These are phyloP conservation scores for Saguinus midas DNA, from an alignment of 2,113 vertebrate species.

Conservation along the genomic window DNA sequence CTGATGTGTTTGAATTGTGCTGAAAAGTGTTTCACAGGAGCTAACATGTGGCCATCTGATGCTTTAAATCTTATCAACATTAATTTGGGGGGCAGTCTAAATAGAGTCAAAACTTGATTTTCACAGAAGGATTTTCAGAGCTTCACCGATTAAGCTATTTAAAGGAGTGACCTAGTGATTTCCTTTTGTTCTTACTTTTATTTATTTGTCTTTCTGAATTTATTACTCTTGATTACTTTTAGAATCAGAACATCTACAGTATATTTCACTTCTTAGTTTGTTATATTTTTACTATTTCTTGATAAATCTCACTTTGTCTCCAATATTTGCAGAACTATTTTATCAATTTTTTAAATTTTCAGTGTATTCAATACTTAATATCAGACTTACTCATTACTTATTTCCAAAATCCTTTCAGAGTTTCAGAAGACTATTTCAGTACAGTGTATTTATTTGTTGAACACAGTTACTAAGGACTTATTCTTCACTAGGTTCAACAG, in stretches of 20 bases:
- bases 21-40: slow-evolving; percentile 15
- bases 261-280: not conserved
- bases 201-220: not conserved
- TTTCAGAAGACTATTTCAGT: not conserved
- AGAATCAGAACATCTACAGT: not conserved
- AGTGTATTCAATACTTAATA: not conserved
- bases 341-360: not conserved
- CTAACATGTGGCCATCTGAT: slow-evolving; percentile 20
- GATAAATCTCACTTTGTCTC: not conserved
- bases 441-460: not conserved
- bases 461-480: not conserved
- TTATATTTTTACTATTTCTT: not conserved
- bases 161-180: not conserved
- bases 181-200: not conserved
- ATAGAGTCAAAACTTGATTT: not conserved
- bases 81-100: not conserved
- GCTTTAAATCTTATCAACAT: slow-evolving; percentile 21
- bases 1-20: slow-evolving; percentile 4
- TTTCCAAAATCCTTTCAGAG: not conserved
- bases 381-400: not conserved
- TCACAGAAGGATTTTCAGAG: not conserved
- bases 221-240: not conserved
- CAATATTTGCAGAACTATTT: not conserved
- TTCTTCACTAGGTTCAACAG: not conserved
- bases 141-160: not conserved